phyloP scores from a whole-genome alignment of 2,113 vertebrate species.

The Xenopus tropicalis region DNA sequence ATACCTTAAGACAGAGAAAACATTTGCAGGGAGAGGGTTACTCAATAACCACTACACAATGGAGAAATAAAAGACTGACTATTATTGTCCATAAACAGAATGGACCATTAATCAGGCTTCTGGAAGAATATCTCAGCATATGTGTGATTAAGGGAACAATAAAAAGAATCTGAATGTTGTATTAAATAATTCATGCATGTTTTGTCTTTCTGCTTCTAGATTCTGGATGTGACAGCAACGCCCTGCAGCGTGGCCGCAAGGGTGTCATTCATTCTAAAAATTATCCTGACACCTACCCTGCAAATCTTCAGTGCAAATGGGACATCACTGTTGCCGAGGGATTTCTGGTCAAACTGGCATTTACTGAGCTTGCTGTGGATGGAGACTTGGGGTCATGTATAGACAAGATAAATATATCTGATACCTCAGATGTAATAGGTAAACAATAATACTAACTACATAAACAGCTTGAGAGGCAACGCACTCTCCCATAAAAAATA shows the following conservation, averaged over 20 bases:
- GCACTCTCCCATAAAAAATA: too few relatives aligned
- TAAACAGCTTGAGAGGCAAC: too few relatives aligned
- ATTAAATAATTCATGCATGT: not conserved
- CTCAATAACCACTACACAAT: too few relatives aligned
- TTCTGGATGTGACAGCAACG: constrained; percentile 52
- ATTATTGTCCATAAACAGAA: too few relatives aligned
- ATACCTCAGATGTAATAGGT: constrained; percentile 61
- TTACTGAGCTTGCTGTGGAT: constrained; percentile 61
- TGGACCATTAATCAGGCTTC: too few relatives aligned
- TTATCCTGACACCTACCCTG: constrained; percentile 63
- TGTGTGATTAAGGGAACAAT: too few relatives aligned
- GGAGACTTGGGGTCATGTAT: constrained; percentile 60
- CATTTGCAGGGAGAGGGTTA: too few relatives aligned
- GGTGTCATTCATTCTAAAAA: constrained; percentile 60
- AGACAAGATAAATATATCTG: constrained; percentile 55
- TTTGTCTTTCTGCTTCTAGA: constrained; percentile 31
- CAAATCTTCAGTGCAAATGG: constrained; percentile 60
- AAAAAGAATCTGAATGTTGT: too few relatives aligned
- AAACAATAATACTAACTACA: not conserved
- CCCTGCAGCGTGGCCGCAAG: constrained; percentile 55
- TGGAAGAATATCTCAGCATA: too few relatives aligned
- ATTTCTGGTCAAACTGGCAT: constrained; percentile 50
- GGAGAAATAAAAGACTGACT: too few relatives aligned
- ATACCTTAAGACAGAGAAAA: too few relatives aligned
- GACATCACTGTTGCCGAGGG: constrained; percentile 60